phyloP scores from a whole-genome alignment of 2,113 vertebrate species.

The Empidonax alnorum region DNA sequence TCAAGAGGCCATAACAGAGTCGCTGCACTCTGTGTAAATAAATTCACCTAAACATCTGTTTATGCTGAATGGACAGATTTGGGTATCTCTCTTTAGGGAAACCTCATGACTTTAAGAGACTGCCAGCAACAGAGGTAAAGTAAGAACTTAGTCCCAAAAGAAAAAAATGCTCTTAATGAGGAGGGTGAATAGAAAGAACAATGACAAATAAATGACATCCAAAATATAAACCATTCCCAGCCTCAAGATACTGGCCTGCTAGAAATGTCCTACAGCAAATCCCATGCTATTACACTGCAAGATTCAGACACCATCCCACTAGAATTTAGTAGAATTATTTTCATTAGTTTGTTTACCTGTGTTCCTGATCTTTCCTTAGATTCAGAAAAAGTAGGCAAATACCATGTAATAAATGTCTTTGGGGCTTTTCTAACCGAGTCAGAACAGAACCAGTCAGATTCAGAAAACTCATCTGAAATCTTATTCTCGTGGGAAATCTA shows the following conservation, averaged over 20 bases:
- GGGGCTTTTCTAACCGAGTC: background rate
- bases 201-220: conserved; percentile 23
- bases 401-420: background rate
- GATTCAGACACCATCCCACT: background rate
- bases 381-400: background rate
- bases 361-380: background rate
- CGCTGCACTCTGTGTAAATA: background rate
- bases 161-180: background rate
- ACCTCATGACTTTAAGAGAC: background rate
- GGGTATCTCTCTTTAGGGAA: background rate
- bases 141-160: background rate
- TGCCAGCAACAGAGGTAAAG: background rate
- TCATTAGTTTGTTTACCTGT: background rate
- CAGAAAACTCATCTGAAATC: background rate
- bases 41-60: background rate
- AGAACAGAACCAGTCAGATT: background rate
- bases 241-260: background rate
- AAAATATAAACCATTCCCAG: conserved; percentile 37
- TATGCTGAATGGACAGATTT: background rate
- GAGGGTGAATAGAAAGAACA: conserved; percentile 34
- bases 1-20: background rate
- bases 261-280: conserved; percentile 6
- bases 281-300: background rate
- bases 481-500: background rate
- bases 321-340: background rate